phyloP scores from a whole-genome alignment of 1,140 invertebrate species.

The Dinothrombium tinctorium region DNA sequence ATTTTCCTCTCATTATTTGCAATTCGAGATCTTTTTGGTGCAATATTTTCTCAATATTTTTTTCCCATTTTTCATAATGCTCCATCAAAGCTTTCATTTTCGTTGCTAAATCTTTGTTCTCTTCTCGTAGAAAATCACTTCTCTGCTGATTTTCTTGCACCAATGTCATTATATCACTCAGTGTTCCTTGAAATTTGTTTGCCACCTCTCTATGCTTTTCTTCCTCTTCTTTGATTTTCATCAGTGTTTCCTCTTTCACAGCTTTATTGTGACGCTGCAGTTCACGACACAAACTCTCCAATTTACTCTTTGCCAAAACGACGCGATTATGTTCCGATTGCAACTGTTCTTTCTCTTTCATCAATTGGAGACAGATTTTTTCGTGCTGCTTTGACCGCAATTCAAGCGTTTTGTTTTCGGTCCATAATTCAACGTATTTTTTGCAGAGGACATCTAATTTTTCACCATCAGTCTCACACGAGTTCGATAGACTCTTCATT shows the following conservation, averaged over 20 bases:
- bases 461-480: conserved; percentile 39
- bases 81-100: conserved; percentile 56
- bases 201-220: conserved; percentile 66
- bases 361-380: conserved; percentile 23
- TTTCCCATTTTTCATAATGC: conserved; percentile 56
- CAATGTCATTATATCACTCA: conserved; percentile 52
- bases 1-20: conserved; percentile 50
- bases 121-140: conserved; percentile 54
- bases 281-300: conserved; percentile 67
- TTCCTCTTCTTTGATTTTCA: conserved; percentile 58
- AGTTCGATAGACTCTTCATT: conserved; percentile 40
- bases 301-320: conserved; percentile 46
- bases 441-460: conserved; percentile 46
- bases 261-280: conserved; percentile 70
- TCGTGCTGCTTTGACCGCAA: conserved; percentile 15
- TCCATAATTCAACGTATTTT: conserved; percentile 34
- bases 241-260: conserved; percentile 61
- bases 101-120: conserved; percentile 59
- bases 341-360: conserved; percentile 54
- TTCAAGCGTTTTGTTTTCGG: conserved; percentile 43
- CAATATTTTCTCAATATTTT: conserved; percentile 52
- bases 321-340: conserved; percentile 58
- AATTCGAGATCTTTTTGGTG: conserved; percentile 57
- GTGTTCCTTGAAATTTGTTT: conserved; percentile 47
- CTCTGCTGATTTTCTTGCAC: conserved; percentile 68